These are phyloP conservation scores for Triplophysa yarkandensis DNA, from an alignment of 2,797 vertebrate species.

Conservation along the genomic window DNA sequence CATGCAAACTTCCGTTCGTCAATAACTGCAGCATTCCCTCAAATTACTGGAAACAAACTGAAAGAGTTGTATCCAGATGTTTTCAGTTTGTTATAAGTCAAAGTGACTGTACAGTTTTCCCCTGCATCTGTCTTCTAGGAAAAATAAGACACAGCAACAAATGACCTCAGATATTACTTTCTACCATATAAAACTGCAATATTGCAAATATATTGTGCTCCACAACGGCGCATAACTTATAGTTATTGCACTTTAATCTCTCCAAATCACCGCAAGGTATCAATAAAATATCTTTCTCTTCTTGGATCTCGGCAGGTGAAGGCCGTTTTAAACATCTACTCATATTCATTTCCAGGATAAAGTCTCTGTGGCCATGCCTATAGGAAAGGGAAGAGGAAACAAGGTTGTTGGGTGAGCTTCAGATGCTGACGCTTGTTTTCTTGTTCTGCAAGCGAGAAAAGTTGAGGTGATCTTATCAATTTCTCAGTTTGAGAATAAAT, in stretches of 20 bases:
- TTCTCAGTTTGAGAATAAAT: too few species aligned
- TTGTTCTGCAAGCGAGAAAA: neutral
- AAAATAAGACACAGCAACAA: neutral
- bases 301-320: conserved; percentile 3
- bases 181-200: neutral
- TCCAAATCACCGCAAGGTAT: neutral
- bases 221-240: neutral
- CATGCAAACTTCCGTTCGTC: neutral
- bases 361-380: conserved; percentile 7
- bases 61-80: neutral
- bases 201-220: neutral
- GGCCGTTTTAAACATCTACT: conserved; percentile 1
- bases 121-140: neutral
- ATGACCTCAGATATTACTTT: neutral
- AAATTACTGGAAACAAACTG: neutral
- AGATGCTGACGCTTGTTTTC: conserved; percentile 16
- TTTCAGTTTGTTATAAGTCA: neutral
- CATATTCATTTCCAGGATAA: conserved; percentile 10
- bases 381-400: conserved; percentile 1
- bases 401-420: conserved; percentile 14
- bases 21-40: neutral
- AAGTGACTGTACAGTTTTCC: neutral
- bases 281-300: neutral
- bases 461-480: too few species aligned
- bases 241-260: neutral